These are phyloP conservation scores for Eriosoma lanigerum DNA, from an alignment of 1,140 invertebrate species.

Conservation along the genomic window DNA sequence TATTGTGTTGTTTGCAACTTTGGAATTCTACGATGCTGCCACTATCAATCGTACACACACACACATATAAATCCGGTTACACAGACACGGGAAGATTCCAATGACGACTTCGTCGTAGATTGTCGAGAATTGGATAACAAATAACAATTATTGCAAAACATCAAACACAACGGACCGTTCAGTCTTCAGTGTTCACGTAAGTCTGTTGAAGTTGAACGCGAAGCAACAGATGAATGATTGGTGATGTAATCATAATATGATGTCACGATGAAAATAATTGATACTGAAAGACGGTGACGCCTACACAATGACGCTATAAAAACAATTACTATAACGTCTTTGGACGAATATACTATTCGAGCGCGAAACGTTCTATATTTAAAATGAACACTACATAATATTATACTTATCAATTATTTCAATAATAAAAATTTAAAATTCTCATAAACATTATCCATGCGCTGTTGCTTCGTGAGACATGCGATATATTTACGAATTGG, in stretches of 20 bases:
- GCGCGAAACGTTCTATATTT: background rate
- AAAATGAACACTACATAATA: no score
- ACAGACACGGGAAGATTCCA: no score
- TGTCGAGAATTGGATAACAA: background rate
- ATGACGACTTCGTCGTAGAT: background rate
- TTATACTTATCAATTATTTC: no score
- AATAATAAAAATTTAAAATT: no score
- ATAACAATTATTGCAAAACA: background rate
- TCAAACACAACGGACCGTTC: background rate
- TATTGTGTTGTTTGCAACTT: background rate
- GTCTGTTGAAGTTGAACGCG: background rate
- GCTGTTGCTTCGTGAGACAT: no score
- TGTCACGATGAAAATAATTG: constrained; percentile 18
- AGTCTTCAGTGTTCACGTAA: background rate
- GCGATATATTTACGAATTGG: no score
- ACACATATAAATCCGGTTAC: no score
- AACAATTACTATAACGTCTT: background rate
- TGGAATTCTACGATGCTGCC: background rate
- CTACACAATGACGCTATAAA: background rate
- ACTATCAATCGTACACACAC: no score
- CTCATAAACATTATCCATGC: no score
- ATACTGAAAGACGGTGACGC: background rate
- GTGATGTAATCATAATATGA: constrained; percentile 38
- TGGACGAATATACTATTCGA: background rate
- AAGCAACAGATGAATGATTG: constrained; percentile 18